Conservation (phyloP, 2,888 invertebrate species). For the Stegana nigrithorax region DNA sequence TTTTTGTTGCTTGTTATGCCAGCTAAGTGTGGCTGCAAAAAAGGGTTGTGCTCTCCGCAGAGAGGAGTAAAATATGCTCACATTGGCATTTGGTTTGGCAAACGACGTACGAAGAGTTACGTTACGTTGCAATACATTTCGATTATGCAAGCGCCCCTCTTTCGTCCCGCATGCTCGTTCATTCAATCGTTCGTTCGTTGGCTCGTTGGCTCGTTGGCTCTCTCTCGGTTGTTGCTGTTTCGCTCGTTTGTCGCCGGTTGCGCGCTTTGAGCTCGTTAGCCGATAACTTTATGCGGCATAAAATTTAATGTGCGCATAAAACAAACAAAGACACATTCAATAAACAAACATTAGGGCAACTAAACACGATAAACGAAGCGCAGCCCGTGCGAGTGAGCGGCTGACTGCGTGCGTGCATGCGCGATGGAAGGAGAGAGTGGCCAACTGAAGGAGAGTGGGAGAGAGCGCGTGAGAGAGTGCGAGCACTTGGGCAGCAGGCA, state of each 20-base stretch:
- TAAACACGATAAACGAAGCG: conserved; percentile 45
- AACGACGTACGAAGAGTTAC: too few relatives aligned
- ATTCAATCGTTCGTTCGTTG: not conserved
- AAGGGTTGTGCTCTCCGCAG: too few relatives aligned
- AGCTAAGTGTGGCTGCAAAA: too few relatives aligned
- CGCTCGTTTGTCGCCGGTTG: conserved; percentile 26
- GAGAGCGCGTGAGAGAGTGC: conserved; percentile 18
- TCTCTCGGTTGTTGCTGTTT: too few relatives aligned
- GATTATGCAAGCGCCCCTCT: too few relatives aligned
- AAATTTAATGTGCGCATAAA: conserved; percentile 57
- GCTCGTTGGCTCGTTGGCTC: not conserved
- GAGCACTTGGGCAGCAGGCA: too few relatives aligned
- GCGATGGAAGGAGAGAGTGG: too few relatives aligned
- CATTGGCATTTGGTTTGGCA: too few relatives aligned
- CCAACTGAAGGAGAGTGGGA: conserved; percentile 10
- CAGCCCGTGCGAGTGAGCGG: conserved; percentile 16
- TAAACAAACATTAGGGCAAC: conserved; percentile 46
- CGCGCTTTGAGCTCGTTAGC: conserved; percentile 53
- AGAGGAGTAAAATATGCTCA: too few relatives aligned
- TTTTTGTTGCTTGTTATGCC: not conserved
- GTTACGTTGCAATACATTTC: too few relatives aligned
- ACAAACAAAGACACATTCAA: conserved; percentile 53
- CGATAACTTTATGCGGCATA: conserved; percentile 59
- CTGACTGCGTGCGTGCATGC: conserved; percentile 22
- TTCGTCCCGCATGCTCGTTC: too few relatives aligned